These are phyloP conservation scores for Amazonetta brasiliensis DNA, from an alignment of 2,797 vertebrate genomes.

Conservation along the genomic window DNA sequence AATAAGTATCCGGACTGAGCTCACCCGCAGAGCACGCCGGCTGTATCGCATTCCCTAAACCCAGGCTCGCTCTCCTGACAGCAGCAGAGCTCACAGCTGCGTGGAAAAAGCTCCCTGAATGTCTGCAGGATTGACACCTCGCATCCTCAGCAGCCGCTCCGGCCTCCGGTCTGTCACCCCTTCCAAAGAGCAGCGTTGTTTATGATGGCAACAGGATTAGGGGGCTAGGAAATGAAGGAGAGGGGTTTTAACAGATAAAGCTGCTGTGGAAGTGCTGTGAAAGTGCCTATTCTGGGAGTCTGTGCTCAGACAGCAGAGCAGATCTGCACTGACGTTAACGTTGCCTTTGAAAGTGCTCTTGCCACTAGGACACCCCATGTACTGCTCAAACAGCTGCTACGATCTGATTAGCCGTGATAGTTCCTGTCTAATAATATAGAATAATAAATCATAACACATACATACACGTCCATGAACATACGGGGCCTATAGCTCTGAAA, in stretches of 20 bases:
- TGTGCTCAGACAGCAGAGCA: not conserved
- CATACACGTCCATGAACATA: not conserved
- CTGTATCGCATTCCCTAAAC: not conserved
- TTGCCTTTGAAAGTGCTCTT: not conserved
- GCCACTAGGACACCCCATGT: not conserved
- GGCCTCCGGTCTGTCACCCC: not conserved
- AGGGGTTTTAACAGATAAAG: conserved; percentile 4
- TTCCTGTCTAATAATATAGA: not conserved
- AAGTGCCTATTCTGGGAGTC: not conserved
- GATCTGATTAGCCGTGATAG: not conserved
- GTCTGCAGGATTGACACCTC: not conserved
- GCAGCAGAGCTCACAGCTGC: not conserved
- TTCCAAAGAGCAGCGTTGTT: conserved; percentile 11
- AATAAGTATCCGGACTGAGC: conserved; percentile 14
- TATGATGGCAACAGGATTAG: not conserved
- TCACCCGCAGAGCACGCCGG: fast-evolving
- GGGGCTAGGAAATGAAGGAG: not conserved
- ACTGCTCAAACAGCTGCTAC: not conserved
- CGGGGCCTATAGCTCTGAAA: not conserved
- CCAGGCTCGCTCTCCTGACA: not conserved
- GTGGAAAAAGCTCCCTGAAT: conserved; percentile 35
- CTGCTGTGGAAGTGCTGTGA: not conserved
- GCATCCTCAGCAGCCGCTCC: not conserved
- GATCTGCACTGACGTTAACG: not conserved
- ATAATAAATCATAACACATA: not conserved